Percentiles rank a stretch among this genome's conserved stretches.
These are phyloP conservation scores for Poecilia picta DNA, from an alignment of 2,797 vertebrate genomes.

Conservation along the genomic window DNA sequence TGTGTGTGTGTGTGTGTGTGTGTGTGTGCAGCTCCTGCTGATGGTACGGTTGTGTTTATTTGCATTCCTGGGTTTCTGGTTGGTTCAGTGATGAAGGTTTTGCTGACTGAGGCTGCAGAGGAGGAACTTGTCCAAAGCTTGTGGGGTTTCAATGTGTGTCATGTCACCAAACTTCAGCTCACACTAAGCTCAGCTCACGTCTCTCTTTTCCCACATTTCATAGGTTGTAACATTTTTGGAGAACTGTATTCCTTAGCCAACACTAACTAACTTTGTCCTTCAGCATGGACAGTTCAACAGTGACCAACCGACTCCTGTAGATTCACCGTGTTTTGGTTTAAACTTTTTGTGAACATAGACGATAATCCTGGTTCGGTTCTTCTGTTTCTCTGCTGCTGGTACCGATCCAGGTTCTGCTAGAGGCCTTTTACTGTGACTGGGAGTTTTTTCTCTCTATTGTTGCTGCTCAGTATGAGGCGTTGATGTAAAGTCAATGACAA, in stretches of 20 bases:
- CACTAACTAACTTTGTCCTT: background rate
- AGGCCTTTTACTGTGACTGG: too few species aligned
- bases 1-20: background rate
- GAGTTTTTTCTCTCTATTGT: too few species aligned
- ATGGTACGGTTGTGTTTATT: conserved; percentile 64
- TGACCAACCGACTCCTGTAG: background rate
- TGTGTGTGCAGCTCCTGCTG: conserved; percentile 50
- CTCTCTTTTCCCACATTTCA: background rate
- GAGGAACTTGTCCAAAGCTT: background rate
- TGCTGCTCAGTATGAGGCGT: too few species aligned
- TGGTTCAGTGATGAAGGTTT: conserved; percentile 35
- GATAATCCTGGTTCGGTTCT: too few species aligned
- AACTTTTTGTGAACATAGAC: too few species aligned
- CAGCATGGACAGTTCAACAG: background rate
- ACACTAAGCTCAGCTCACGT: too few species aligned
- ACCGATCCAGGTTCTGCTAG: too few species aligned
- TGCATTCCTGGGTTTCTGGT: conserved; percentile 30
- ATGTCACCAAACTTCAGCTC: background rate
- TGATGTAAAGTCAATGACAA: too few species aligned
- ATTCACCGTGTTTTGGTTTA: background rate
- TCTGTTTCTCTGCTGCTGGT: too few species aligned
- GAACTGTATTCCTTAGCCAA: background rate
- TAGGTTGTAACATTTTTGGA: background rate
- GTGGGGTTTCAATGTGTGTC: background rate
- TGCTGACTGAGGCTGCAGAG: conserved; percentile 35